These are phyloP conservation scores for Sternotherus odoratus DNA, from an alignment of 2,797 vertebrate genomes.

Conservation along the genomic window DNA sequence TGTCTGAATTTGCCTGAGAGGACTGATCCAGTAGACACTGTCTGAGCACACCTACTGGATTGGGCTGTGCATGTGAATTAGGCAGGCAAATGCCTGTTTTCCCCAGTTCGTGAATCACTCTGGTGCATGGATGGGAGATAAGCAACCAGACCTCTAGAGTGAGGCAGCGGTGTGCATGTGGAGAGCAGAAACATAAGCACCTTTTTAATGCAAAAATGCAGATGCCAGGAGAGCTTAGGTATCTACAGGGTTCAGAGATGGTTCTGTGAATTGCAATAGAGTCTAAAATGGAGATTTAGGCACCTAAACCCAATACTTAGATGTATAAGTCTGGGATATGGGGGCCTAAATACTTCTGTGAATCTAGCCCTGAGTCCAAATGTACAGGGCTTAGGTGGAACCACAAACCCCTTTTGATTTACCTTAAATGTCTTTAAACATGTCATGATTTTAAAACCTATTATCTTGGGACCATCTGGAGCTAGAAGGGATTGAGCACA, in stretches of 20 bases:
- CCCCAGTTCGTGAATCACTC: not conserved
- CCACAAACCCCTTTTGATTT: not conserved
- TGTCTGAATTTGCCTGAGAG: not conserved
- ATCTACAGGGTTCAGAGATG: not conserved
- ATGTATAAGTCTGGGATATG: no score
- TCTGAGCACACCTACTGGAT: not conserved
- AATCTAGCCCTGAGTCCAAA: not conserved
- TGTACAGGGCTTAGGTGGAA: not conserved
- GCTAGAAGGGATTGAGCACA: not conserved
- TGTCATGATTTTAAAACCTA: not conserved
- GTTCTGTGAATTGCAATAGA: not conserved
- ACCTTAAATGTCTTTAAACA: not conserved
- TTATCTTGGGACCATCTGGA: not conserved
- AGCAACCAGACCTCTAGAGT: not conserved
- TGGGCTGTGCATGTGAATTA: not conserved
- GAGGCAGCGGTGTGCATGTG: no score
- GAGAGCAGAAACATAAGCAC: not conserved
- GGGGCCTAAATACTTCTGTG: not conserved
- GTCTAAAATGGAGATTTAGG: not conserved
- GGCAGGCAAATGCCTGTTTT: not conserved
- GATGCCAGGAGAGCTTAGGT: not conserved
- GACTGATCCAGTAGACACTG: not conserved
- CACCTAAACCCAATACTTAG: not conserved
- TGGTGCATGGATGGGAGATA: not conserved
- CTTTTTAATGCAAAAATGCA: not conserved